Percentiles rank a stretch among this genome's conserved stretches.
Evolutionary conservation across 1,140 invertebrate genomes (phyloP).

Genomic region (Sycobia sp.): DNA sequence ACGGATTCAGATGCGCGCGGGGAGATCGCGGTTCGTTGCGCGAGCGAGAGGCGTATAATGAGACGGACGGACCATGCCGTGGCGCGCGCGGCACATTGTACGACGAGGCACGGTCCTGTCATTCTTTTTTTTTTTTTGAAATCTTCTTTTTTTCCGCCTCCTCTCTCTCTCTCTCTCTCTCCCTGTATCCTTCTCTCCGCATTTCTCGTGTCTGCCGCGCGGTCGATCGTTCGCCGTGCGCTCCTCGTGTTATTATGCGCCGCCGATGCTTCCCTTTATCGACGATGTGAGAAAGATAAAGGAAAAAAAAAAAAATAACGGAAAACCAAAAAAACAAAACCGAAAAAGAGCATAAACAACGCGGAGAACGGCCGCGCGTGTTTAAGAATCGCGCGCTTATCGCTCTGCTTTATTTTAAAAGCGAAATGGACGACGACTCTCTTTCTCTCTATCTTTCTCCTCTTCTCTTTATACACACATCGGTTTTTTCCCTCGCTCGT

Average conservation of each 20-base stretch:
- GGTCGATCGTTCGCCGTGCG: neutral
- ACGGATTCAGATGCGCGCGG: neutral
- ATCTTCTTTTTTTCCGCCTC: neutral
- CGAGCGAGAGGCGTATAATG: neutral
- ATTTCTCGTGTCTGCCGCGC: neutral
- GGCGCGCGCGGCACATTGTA: neutral
- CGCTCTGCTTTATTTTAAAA: conserved; percentile 1
- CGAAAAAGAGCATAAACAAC: no score
- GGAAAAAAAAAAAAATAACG: no score
- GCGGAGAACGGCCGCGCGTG: neutral
- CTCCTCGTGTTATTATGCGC: neutral
- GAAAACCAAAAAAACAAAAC: no score
- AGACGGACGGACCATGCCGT: neutral
- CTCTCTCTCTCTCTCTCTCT: no score
- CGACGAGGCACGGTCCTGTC: no score
- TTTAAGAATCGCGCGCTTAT: conserved; percentile 5
- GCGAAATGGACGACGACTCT: neutral
- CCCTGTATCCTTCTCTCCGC: neutral
- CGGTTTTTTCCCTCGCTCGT: no score
- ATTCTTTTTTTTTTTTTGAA: neutral
- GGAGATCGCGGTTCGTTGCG: no score
- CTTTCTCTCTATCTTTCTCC: conserved; percentile 11
- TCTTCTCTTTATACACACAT: conserved; percentile 34
- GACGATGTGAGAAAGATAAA: neutral
- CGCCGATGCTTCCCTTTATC: conserved; percentile 12